phyloP scores from a whole-genome alignment of 2,113 vertebrate species.

The Eleginops maclovinus region DNA sequence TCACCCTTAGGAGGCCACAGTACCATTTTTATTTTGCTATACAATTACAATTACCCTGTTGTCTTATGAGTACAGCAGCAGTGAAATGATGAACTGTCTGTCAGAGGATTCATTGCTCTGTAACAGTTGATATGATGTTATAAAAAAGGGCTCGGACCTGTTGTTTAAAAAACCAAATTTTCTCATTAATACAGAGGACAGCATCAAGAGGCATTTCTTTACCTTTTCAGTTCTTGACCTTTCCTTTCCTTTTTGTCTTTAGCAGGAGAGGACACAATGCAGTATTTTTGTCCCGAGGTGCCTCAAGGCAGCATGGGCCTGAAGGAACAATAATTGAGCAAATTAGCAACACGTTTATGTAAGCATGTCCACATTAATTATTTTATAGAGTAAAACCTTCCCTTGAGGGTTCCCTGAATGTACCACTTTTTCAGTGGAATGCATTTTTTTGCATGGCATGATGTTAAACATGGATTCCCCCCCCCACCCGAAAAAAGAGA shows the following conservation, averaged over 20 bases:
- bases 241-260: not conserved
- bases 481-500: slow-evolving; percentile 22
- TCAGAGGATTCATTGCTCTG: not conserved
- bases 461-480: slow-evolving; percentile 28
- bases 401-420: not conserved
- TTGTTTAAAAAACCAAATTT: not conserved
- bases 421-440: slow-evolving; percentile 7
- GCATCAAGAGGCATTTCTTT: not conserved
- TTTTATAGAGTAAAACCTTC: slow-evolving; percentile 7
- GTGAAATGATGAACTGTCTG: not conserved
- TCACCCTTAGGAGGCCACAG: not conserved
- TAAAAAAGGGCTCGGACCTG: slow-evolving; percentile 5
- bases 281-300: slow-evolving; percentile 1
- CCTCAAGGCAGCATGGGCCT: slow-evolving; percentile 12
- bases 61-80: not conserved
- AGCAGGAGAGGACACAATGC: not conserved
- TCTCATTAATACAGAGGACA: not conserved
- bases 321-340: slow-evolving; percentile 19
- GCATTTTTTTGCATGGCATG: not conserved
- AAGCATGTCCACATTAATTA: slow-evolving; percentile 31
- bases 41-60: no score
- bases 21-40: not conserved
- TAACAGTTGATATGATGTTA: slow-evolving; percentile 14
- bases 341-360: slow-evolving; percentile 26
- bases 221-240: not conserved